Percentiles rank a stretch among this genome's conserved stretches.
These are phyloP conservation scores for Parauchenoglanis ngamensis DNA, from an alignment of 2,797 vertebrate species.

Conservation along the genomic window DNA sequence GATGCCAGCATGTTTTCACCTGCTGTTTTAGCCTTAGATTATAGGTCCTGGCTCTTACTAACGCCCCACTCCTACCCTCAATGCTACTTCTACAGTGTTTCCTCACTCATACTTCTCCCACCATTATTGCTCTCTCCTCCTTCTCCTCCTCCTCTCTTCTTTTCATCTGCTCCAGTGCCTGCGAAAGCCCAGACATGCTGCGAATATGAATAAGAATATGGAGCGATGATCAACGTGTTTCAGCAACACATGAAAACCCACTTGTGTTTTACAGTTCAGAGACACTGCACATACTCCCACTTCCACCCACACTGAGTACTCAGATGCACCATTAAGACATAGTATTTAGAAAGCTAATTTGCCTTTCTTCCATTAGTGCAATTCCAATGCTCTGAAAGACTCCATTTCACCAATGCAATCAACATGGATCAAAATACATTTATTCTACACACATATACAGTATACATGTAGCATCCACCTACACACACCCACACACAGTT, in stretches of 20 bases:
- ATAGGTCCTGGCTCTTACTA: conserved; percentile 21
- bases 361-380: conserved; percentile 31
- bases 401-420: not conserved
- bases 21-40: conserved; percentile 17
- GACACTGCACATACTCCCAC: conserved; percentile 20
- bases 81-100: conserved; percentile 25
- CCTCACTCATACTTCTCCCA: conserved; percentile 8
- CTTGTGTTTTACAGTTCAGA: conserved; percentile 36
- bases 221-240: conserved; percentile 35
- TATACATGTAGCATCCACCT: conserved; percentile 25
- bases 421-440: conserved; percentile 21
- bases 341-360: conserved; percentile 28
- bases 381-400: conserved; percentile 27
- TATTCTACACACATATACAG: not conserved
- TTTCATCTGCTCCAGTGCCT: conserved; percentile 40
- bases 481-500: conserved; percentile 31
- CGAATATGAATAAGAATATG: conserved; percentile 43
- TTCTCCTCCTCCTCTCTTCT: conserved; percentile 35
- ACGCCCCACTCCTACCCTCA: conserved; percentile 8
- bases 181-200: conserved; percentile 31
- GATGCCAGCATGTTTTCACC: conserved; percentile 16
- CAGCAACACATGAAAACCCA: conserved; percentile 30
- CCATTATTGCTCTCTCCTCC: conserved; percentile 18
- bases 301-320: conserved; percentile 28
- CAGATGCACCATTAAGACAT: conserved; percentile 4